Conservation (phyloP, 30 jellyfish, hydroid and myxozoan genomes). For the Aurelia sp. region DNA sequence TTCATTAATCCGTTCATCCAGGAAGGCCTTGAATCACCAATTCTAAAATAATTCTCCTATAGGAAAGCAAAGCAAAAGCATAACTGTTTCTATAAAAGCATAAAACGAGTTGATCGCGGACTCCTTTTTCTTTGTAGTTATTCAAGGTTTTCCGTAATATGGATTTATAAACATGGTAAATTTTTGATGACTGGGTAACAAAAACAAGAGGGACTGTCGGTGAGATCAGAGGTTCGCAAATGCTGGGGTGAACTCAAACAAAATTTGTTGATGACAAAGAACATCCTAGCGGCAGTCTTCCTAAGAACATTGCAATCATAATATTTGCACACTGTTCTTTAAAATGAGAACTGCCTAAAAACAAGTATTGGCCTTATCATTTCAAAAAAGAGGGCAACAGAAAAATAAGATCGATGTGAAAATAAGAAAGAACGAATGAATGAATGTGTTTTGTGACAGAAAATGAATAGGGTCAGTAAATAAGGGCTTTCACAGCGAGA, state of each 20-base stretch:
- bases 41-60: background rate
- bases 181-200: slow-evolving; percentile 43
- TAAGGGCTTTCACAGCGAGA: too few relatives aligned
- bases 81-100: slow-evolving; percentile 3
- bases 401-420: too few relatives aligned
- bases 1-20: too few relatives aligned
- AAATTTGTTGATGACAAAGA: background rate
- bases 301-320: slow-evolving; percentile 2
- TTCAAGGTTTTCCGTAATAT: slow-evolving; percentile 21
- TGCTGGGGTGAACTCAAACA: too few relatives aligned
- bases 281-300: background rate
- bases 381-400: too few relatives aligned
- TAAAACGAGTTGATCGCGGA: slow-evolving; percentile 1
- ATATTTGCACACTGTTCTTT: too few relatives aligned
- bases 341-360: too few relatives aligned
- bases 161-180: slow-evolving; percentile 19
- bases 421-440: too few relatives aligned
- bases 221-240: slow-evolving; percentile 12
- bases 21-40: too few relatives aligned
- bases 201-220: slow-evolving; percentile 36
- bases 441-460: too few relatives aligned
- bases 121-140: background rate
- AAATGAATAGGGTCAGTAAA: too few relatives aligned
- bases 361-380: too few relatives aligned
- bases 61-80: slow-evolving; percentile 1